Base-by-base conservation (phyloP, 1,140 invertebrate species). In the Chironomus tepperi region DNA sequence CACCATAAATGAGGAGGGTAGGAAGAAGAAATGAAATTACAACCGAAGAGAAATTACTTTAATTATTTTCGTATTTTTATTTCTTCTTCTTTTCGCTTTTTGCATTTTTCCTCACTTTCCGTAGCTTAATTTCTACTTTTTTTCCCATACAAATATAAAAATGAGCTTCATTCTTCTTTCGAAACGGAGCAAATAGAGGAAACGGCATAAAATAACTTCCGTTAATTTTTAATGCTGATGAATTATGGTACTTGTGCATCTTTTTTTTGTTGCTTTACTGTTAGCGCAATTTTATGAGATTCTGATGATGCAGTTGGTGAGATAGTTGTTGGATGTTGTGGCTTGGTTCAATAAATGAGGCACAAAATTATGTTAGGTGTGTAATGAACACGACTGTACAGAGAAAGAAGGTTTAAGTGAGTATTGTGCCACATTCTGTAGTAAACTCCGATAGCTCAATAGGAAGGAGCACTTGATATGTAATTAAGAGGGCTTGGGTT, bases 1-100 rank as follows among this genome's bases (percentile, higher is more conserved):
- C 10, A 57, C 24, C 24, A 34, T 34, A 34, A 34, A 34, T 34
- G 24, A n/a, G n/a, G n/a, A n/a, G 24, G 24, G 8, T 12, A 57
- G n/a, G 10, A n/a, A 57, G 47, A 57, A 57, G 47, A 57, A 57
- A 57, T 15, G 15, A 57, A 57, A 57, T 57, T 57, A 57, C 12
- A 57, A 8, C 47, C 8, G n/a, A 70, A 70, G 65, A 70, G 19
- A 70, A 70, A 70, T 70, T 70, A 21, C 65, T 70, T 21, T 70
- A 70, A 70, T 70, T 70, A 70, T 18, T 70, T 70, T 19, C 19
- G 19, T 19, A 70, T 70, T 70, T 70, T 70, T 57, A 57, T n/a
- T n/a, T 10, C 10, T 57, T 57, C n/a, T 57, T 57, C n/a, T 70
- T 70, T 18, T 70, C 65, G 19, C 16, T 70, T 70, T 19, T 18